A percentile compares a stretch with the other conserved stretches of the same genome.
Conservation (phyloP, 2,888 invertebrate genomes). For the Horisme vitalbata region DNA sequence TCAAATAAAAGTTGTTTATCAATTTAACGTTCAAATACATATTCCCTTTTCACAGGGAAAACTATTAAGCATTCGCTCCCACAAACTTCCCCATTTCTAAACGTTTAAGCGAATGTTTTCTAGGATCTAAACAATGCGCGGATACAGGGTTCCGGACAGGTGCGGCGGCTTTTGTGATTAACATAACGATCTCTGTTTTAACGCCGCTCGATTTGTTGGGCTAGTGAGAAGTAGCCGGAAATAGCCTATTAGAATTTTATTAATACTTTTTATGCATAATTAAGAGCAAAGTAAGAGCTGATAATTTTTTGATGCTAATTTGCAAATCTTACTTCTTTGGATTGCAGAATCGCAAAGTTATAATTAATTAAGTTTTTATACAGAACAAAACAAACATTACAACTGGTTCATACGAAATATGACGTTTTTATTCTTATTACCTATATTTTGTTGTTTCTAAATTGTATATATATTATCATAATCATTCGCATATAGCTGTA, state of each 20-base stretch:
- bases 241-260: slow-evolving; percentile 11
- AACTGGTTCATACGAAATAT: too few species aligned
- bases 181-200: slow-evolving; percentile 27
- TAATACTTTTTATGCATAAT: neutral
- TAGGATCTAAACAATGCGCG: slow-evolving; percentile 73
- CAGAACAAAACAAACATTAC: too few species aligned
- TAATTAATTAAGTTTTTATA: too few species aligned
- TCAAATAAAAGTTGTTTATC: too few species aligned
- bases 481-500: too few species aligned
- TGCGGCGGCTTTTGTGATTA: slow-evolving; percentile 38
- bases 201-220: slow-evolving; percentile 17
- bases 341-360: too few species aligned
- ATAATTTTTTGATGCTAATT: too few species aligned
- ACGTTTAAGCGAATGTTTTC: slow-evolving; percentile 44
- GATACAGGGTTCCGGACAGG: slow-evolving; percentile 76
- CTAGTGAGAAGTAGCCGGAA: slow-evolving; percentile 12
- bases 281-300: too few species aligned
- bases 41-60: slow-evolving; percentile 11
- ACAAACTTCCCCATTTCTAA: slow-evolving; percentile 22
- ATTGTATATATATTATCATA: too few species aligned
- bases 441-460: too few species aligned
- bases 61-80: slow-evolving; percentile 27
- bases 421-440: too few species aligned
- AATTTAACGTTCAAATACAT: neutral
- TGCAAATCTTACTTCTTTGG: too few species aligned